Base-by-base conservation (phyloP, 2,888 invertebrate species). In the Cryptus viduatorius region DNA sequence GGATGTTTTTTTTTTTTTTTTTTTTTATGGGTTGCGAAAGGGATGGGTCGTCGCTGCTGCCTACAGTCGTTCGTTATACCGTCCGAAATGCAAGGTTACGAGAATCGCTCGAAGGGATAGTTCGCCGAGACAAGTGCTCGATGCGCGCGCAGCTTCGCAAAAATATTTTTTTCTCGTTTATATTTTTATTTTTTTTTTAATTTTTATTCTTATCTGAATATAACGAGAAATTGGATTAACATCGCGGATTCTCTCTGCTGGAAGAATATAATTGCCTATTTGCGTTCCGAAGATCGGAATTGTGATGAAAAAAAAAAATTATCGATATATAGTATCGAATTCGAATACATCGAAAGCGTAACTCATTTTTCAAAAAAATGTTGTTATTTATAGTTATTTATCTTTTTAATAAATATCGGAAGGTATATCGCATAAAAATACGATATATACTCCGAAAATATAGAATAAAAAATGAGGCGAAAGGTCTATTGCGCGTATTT, bases 21-120 rank as follows among this genome's bases (percentile, higher is more conserved):
- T 73, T 56, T 56, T 65, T 59, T 68, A 73, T 78, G 78, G 73
- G 14, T 82, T 68, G 73, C 68, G 61, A 46, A 64, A 64, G 69
- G 19, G 78, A 42, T 37, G 37, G 19, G 42, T 46, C 61, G 61
- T 19, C n/a, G n/a, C 0, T 50, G 59, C 53, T 8, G 24, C 71
- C 42, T 56, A 37, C 14, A n/a, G 24, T 44, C 72, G 14, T 24
- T 56, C 56, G 56, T 19, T 19, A 19, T 72, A 31, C 71, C 14
- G 5, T 4, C 19, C 71, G 37, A 14, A 24, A 14, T 16, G 56
- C 14, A 71, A 19, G 42, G 67, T 46, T 4, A 37, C 37, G 37
- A 37, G 37, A 19, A 19, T 44, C 56, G 56, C 42, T 72, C 72
- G 14, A 14, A 72, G 42, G 44, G 24, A 19, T 56, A n/a, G 24